Percentiles rank a stretch among this genome's conserved stretches.
Conservation (phyloP, 2,797 vertebrate species). For the Microchirus variegatus region DNA sequence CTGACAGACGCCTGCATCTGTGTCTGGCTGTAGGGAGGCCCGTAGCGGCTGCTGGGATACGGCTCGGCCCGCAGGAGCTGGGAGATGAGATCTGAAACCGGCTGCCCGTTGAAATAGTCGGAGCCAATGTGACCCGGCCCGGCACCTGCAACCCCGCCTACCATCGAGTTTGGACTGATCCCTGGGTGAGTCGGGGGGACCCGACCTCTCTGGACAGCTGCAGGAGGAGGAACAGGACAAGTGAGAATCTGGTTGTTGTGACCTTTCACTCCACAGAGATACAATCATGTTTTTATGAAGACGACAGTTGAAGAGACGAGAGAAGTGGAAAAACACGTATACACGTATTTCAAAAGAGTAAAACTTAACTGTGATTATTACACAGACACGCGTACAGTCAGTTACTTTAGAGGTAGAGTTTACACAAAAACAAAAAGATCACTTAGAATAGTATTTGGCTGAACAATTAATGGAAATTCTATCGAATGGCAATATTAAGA, state of each 20-base stretch:
- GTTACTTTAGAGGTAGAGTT: not conserved
- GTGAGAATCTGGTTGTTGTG: not conserved
- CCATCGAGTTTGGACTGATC: slow-evolving; percentile 86
- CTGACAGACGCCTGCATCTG: slow-evolving; percentile 72
- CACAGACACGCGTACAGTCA: not conserved
- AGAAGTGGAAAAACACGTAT: no score
- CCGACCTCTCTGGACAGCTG: slow-evolving; percentile 91
- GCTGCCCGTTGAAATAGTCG: slow-evolving; percentile 92
- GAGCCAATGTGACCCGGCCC: slow-evolving; percentile 71
- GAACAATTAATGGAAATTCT: no score
- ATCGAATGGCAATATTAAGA: no score
- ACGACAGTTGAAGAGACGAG: no score
- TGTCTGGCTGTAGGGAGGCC: slow-evolving; percentile 81
- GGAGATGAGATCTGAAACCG: slow-evolving; percentile 92
- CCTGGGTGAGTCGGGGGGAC: slow-evolving; percentile 88
- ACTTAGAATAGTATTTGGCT: no score
- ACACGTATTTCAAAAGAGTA: no score
- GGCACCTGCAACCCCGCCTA: slow-evolving; percentile 60
- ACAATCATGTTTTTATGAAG: no score
- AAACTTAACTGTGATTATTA: no score
- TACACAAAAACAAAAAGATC: no score
- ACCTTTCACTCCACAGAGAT: no score
- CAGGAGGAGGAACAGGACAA: not conserved
- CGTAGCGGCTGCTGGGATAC: slow-evolving; percentile 89
- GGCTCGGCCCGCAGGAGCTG: slow-evolving; percentile 95